Conservation (phyloP, 64 coral and sea anemone genomes). For the Porites lutea region DNA sequence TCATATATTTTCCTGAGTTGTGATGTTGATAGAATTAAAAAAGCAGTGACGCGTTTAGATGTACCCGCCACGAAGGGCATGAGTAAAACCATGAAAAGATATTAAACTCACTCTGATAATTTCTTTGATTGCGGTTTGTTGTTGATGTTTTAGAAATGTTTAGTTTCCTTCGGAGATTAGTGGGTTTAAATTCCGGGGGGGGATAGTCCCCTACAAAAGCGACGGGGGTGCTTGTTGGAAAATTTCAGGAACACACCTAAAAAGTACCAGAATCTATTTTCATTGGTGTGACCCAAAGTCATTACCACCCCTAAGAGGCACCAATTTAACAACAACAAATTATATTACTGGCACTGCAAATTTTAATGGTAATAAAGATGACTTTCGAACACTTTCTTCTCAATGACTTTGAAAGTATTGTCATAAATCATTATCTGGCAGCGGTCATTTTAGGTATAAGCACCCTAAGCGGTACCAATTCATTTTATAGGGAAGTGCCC, state of each 20-base stretch:
- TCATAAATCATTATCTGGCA: too few relatives aligned
- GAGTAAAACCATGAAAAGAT: neutral
- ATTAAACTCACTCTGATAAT: slow-evolving; percentile 2
- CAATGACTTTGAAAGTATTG: too few relatives aligned
- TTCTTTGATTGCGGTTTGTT: neutral
- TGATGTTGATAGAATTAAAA: neutral
- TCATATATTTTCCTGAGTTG: slow-evolving; percentile 1
- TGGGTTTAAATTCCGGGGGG: neutral
- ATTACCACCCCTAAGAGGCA: neutral
- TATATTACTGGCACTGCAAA: too few relatives aligned
- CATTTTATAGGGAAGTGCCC: neutral
- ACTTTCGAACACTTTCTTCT: too few relatives aligned
- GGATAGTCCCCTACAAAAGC: neutral
- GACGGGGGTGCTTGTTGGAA: too few relatives aligned
- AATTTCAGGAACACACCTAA: neutral
- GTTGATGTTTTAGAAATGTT: neutral
- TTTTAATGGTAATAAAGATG: too few relatives aligned
- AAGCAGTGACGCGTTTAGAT: neutral
- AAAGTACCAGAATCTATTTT: too few relatives aligned
- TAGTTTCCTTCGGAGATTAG: neutral
- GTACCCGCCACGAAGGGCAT: neutral
- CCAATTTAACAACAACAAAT: neutral
- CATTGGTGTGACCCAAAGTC: neutral
- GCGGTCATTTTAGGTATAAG: too few relatives aligned
- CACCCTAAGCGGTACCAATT: neutral